Percentiles rank a stretch among this genome's conserved stretches.
These are phyloP conservation scores for Pedionomus torquatus DNA, from an alignment of 2,113 vertebrate species.

Conservation along the genomic window DNA sequence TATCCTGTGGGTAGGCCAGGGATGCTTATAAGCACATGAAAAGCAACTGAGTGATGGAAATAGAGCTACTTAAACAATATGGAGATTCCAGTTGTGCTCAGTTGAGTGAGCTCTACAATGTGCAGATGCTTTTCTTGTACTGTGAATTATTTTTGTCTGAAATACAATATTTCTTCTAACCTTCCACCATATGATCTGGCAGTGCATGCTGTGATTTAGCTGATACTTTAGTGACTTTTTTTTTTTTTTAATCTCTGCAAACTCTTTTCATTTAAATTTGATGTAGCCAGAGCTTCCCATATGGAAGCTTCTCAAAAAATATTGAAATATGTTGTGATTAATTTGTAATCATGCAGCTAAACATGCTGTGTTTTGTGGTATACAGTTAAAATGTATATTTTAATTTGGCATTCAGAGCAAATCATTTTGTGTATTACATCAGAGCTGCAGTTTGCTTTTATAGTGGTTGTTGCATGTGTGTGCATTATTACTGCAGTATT, in stretches of 20 bases:
- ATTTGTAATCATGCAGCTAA: background rate
- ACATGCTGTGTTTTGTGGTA: background rate
- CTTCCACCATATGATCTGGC: background rate
- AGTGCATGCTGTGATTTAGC: background rate
- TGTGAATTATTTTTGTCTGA: background rate
- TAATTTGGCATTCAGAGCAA: background rate
- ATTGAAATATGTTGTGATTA: background rate
- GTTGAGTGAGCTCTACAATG: background rate
- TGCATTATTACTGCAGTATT: background rate
- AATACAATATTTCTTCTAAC: background rate
- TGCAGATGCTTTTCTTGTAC: background rate
- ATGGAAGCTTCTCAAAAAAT: background rate
- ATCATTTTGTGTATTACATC: background rate
- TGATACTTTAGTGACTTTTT: background rate
- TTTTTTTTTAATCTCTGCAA: background rate
- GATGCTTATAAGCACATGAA: background rate
- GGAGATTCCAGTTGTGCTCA: background rate
- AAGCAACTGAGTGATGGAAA: background rate
- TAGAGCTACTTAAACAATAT: background rate
- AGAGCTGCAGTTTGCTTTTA: background rate
- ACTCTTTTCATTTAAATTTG: background rate
- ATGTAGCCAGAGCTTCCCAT: background rate
- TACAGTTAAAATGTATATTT: background rate
- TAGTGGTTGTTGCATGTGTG: background rate
- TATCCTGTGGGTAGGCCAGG: background rate